Evolutionary conservation across 2,113 vertebrate genomes (phyloP), one percentile per base, ranked within the genome.

Genomic region (Podiceps cristatus): DNA sequence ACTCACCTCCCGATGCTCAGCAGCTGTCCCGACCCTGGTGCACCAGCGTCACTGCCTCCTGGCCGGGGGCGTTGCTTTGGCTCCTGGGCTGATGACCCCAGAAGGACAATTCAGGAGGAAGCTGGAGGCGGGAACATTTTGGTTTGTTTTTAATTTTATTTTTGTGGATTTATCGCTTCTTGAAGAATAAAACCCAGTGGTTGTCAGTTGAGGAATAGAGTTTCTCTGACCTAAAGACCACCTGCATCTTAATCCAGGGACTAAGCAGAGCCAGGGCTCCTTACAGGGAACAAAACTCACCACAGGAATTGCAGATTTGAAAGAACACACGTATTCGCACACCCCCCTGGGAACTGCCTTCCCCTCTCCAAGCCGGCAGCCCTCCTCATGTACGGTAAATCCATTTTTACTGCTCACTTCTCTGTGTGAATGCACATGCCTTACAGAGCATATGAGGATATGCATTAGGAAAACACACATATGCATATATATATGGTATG

Each of bases 91-190:
- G 71, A 88, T 77, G 60, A 72, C 25, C 63, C 77, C 96, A 78
- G 79, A 93, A 96, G 73, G 76, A 96, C 62, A 37, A 82, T 66
- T 90, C 62, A 83, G 78, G 71, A 96, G 85, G 91, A 91, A 94
- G 66, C 76, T 63, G 84, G 87, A 91, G 66, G 86, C 1, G 5
- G 80, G 47, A 90, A 71, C 0, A 8, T 53, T 53, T 53, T 5
- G 37, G 37, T 7, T 37, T 37, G 37, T 22, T 53, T 59, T 58
- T 5, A 1, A 45, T 64, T 92, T 86, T 73, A 37, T 77, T 91
- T 93, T 91, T 74, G 37, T 88, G 94, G 95, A 93, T 87, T 89
- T 95, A 91, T 92, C 3, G 0, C 69, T 96, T 96, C 79, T 93
- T 49, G 88, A 94, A 91, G 93, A 91, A 77, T 77, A 80, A 91